phyloP scores from a whole-genome alignment of 2,113 vertebrate species.

The Vanacampus margaritifer region DNA sequence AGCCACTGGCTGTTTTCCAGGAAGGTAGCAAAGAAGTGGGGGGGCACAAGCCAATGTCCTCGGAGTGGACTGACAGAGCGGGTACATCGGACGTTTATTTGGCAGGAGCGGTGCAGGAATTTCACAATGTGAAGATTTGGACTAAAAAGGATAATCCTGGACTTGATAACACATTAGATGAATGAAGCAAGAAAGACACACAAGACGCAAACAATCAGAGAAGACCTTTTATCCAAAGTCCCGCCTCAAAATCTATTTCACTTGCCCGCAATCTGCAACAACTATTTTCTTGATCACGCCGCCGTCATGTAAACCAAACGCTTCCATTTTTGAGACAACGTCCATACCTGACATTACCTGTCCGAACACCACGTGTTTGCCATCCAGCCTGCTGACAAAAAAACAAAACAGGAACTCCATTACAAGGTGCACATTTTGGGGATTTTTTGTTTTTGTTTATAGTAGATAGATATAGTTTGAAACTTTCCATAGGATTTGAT shows the following conservation, averaged over 20 bases:
- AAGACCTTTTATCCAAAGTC: background rate
- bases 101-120: conserved; percentile 25
- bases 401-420: background rate
- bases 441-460: background rate
- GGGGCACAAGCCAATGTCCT: conserved; percentile 36
- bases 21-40: conserved; percentile 55
- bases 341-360: conserved; percentile 90
- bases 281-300: conserved; percentile 85
- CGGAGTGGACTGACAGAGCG: conserved; percentile 3
- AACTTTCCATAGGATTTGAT: background rate
- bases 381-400: conserved; percentile 79
- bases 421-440: background rate
- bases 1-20: conserved; percentile 57
- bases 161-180: background rate
- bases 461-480: too few relatives aligned
- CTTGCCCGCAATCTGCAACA: conserved; percentile 87
- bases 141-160: background rate
- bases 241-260: conserved; percentile 60
- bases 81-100: conserved; percentile 43
- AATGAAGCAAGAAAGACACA: background rate
- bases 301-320: conserved; percentile 83
- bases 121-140: conserved; percentile 9
- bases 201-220: background rate
- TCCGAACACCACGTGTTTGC: conserved; percentile 93
- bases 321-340: conserved; percentile 85